Evolutionary conservation across 1,140 invertebrate genomes (phyloP).

Genomic region (Ceratosolen fusciceps): DNA sequence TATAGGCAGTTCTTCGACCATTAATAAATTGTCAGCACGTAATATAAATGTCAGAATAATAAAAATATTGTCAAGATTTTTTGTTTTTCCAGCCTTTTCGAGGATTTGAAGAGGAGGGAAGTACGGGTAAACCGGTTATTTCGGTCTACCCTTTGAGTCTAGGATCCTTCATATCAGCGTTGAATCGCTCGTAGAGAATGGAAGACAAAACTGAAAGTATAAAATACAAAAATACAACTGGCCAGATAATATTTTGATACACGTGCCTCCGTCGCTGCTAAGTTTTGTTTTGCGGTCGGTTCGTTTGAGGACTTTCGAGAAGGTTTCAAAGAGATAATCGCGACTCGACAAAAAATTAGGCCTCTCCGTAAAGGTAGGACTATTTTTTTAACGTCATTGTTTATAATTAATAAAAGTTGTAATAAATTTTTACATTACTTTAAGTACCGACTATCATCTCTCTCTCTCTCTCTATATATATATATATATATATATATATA

Average conservation of each 20-base stretch:
- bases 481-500: too few species aligned
- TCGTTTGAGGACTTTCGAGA: conserved; percentile 38
- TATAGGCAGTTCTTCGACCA: too few species aligned
- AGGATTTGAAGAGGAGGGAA: not conserved
- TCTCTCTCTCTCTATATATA: too few species aligned
- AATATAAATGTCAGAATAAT: too few species aligned
- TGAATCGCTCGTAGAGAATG: conserved; percentile 57
- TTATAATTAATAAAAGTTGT: not conserved
- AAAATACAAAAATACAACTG: conserved; percentile 39
- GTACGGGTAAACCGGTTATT: conserved; percentile 54
- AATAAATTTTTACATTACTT: not conserved
- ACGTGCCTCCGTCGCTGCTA: conserved; percentile 3
- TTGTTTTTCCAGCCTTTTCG: conserved; percentile 45
- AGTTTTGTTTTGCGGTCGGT: conserved; percentile 21
- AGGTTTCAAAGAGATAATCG: conserved; percentile 17
- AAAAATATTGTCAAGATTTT: not conserved
- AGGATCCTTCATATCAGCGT: conserved; percentile 56
- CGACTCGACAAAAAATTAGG: not conserved
- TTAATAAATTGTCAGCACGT: too few species aligned
- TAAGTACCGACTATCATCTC: too few species aligned
- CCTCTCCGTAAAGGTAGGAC: not conserved
- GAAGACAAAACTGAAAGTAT: conserved; percentile 29
- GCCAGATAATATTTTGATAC: conserved; percentile 41
- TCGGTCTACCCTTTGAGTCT: conserved; percentile 52
- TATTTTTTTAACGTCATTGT: not conserved